Base-by-base conservation (phyloP, 2,888 invertebrate genomes). In the Caenorhabditis sp. region DNA sequence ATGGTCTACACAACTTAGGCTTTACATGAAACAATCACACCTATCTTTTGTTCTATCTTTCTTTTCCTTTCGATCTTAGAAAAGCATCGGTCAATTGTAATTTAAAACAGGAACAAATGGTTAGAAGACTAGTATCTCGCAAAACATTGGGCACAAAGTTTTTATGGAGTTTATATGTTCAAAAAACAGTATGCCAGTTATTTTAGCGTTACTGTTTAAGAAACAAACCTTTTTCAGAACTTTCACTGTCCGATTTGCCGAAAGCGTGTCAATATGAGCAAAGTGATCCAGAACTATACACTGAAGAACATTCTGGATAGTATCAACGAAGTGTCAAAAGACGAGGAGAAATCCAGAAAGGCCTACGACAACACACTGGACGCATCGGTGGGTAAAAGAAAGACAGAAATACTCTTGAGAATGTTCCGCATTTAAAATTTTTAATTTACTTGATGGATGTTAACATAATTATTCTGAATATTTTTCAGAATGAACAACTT, bases 401-500 rank as follows among this genome's bases (percentile, higher is more conserved):
- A 35, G 13, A 32, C n/a, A n/a, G n/a, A n/a, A n/a, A n/a, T n/a
- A n/a, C n/a, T n/a, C n/a, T n/a, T n/a, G n/a, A n/a, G n/a, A n/a
- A n/a, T n/a, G n/a, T n/a, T n/a, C n/a, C n/a, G n/a, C n/a, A n/a
- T n/a, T n/a, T n/a, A n/a, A n/a, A n/a, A n/a, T n/a, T n/a, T n/a
- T n/a, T n/a, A n/a, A n/a, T n/a, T n/a, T n/a, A n/a, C n/a, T n/a
- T n/a, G n/a, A n/a, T n/a, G n/a, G n/a, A n/a, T n/a, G n/a, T n/a
- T n/a, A n/a, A n/a, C n/a, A n/a, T n/a, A n/a, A n/a, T n/a, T n/a
- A n/a, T n/a, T n/a, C n/a, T n/a, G n/a, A n/a, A 32, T 9, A 32
- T 9, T 20, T 74, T 79, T 56, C 58, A 82, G 82, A 79, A 79
- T 26, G 79, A 82, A 37, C 78, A 77, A 67, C 74, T 82, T 2